Evolutionary conservation across 2,888 invertebrate genomes (phyloP), one percentile per base, ranked within the genome.

Genomic region (Clostera curtula): DNA sequence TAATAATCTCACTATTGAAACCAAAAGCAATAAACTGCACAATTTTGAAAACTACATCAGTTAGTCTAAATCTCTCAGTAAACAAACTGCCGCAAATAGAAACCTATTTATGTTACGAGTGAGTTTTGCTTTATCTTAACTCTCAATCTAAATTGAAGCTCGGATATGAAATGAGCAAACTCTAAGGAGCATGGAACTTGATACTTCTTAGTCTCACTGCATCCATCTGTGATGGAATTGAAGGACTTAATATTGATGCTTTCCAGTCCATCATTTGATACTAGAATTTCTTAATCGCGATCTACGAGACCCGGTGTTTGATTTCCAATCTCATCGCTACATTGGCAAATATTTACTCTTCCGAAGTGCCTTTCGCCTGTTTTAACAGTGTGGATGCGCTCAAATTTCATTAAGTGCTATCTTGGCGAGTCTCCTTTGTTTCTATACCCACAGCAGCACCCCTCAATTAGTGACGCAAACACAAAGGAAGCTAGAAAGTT

Each of bases 91-190:
- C 54, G 45, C 50, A 56, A 68, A 67, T 64, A 64, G 56, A 44
- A 25, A 36, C 49, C 49, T 60, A 67, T 64, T 64, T 59, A 49
- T 53, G 51, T 40, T 44, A 40, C 40, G 40, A 49, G 49, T 53
- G 54, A 54, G 56, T 51, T 51, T 45, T 30, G 41, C 43, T 42
- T 49, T 66, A 74, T 74, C 74, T 55, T 39, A 50, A 49, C 47
- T 47, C 50, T 43, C 42, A 44, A 76, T 77, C 76, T 73, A 68
- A 76, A 76, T 77, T 73, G 70, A 67, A 75, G 64, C 60, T 56
- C 44, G 41, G 59, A 63, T 62, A 53, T 59, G 62, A 65, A 66
- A 62, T 56, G 61, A 68, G 59, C 58, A 50, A 63, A 65, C 61
- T 62, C 53, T 47, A 61, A 66, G 56, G 45, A 50, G 37, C 50